Percentiles rank a stretch among this genome's conserved stretches.
Evolutionary conservation across 2,888 invertebrate genomes (phyloP).

Genomic region (Clitarchus hookeri): DNA sequence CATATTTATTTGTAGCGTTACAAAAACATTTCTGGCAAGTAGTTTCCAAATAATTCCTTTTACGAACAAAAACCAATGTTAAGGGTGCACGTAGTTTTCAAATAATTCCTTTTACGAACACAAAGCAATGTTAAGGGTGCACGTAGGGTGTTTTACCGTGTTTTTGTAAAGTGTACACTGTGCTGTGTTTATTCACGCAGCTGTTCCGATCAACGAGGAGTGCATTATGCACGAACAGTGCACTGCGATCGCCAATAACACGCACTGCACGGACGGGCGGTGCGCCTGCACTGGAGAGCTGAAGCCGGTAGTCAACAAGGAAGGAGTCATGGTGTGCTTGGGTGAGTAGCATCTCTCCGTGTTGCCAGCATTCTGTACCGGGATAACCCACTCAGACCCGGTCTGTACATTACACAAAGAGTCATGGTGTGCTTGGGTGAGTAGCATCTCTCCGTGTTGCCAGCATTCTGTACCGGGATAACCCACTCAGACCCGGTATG

Average conservation of each 20-base stretch:
- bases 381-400: too few relatives aligned
- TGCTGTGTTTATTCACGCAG: conserved; percentile 58
- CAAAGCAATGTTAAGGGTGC: too few relatives aligned
- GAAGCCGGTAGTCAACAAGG: conserved; percentile 61
- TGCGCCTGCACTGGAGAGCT: conserved; percentile 81
- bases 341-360: conserved; percentile 60
- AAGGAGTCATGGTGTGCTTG: conserved; percentile 60
- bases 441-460: conserved; percentile 45
- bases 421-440: conserved; percentile 69
- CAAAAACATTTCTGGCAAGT: too few relatives aligned
- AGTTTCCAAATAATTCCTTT: too few relatives aligned
- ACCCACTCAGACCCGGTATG: too few relatives aligned
- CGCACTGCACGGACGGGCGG: conserved; percentile 77
- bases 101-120: too few relatives aligned
- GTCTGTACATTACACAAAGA: too few relatives aligned
- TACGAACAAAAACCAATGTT: too few relatives aligned
- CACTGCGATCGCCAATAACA: conserved; percentile 71
- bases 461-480: not conserved
- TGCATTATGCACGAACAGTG: conserved; percentile 86
- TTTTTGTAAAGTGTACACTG: too few relatives aligned
- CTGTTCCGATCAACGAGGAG: conserved; percentile 77
- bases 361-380: not conserved
- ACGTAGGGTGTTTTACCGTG: too few relatives aligned
- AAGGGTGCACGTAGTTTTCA: too few relatives aligned
- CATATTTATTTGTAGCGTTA: too few relatives aligned